phyloP scores from a whole-genome alignment of 2,888 invertebrate species.

The Aromia moschata region DNA sequence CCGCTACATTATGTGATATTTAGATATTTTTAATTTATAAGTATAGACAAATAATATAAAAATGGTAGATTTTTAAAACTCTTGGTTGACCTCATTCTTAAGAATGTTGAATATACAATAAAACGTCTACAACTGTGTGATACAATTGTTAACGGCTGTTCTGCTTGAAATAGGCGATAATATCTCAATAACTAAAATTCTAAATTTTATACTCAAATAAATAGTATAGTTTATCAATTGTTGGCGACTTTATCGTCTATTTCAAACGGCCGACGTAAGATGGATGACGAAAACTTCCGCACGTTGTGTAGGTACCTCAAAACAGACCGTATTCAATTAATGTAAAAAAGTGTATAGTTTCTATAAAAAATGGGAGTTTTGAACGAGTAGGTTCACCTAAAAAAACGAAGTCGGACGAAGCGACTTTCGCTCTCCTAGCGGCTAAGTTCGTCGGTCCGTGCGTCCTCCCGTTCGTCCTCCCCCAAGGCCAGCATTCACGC shows the following conservation, averaged over 20 bases:
- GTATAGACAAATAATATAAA: no score
- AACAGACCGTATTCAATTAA: conserved; percentile 32
- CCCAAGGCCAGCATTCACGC: conserved; percentile 6
- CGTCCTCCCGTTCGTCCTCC: conserved; percentile 20
- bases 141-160: not conserved
- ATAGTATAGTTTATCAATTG: conserved; percentile 37
- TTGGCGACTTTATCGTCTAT: conserved; percentile 33
- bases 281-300: conserved; percentile 22
- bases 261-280: conserved; percentile 14
- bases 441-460: conserved; percentile 38
- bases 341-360: conserved; percentile 32
- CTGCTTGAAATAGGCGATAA: conserved; percentile 27
- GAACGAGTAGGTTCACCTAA: conserved; percentile 6
- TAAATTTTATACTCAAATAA: conserved; percentile 46
- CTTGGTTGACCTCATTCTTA: no score
- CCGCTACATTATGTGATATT: no score
- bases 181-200: conserved; percentile 41
- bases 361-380: conserved; percentile 3
- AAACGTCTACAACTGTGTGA: no score
- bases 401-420: conserved; percentile 13
- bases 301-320: conserved; percentile 35
- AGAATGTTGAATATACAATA: no score
- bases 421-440: conserved; percentile 25
- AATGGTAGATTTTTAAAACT: no score
- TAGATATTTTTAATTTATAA: no score